phyloP scores from a whole-genome alignment of 2,113 vertebrate genomes.

The Macaca mulatta region DNA sequence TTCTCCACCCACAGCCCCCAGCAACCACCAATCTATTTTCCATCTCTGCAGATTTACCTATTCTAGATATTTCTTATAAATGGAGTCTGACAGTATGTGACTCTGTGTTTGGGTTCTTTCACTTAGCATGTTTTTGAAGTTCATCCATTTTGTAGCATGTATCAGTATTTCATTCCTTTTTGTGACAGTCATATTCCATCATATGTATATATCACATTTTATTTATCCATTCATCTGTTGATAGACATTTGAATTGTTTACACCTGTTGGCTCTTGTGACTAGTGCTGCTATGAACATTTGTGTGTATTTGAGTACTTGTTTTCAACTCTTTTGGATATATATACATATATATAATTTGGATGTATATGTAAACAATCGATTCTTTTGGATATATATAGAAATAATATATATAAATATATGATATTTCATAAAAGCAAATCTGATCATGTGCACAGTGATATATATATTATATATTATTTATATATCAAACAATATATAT shows the following conservation, averaged over 20 bases:
- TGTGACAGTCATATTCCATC: not conserved
- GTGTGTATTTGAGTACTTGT: not conserved
- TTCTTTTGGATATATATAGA: too few relatives aligned
- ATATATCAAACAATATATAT: too few relatives aligned
- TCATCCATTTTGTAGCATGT: not conserved
- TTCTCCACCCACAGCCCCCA: not conserved
- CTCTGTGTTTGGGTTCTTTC: not conserved
- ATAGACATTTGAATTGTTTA: not conserved
- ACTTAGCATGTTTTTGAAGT: not conserved
- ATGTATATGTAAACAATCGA: too few relatives aligned
- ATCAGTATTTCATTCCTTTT: not conserved
- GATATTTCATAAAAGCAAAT: too few relatives aligned
- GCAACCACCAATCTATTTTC: not conserved
- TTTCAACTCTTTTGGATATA: not conserved
- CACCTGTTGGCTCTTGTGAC: not conserved
- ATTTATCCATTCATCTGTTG: not conserved
- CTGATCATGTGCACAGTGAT: too few relatives aligned
- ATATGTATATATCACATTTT: not conserved
- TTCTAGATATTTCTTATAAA: not conserved
- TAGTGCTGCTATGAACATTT: not conserved
- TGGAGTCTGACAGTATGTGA: not conserved
- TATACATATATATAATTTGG: not conserved
- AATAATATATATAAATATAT: too few relatives aligned
- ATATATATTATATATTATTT: too few relatives aligned
- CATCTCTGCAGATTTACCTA: not conserved